Conservation (phyloP, 2,888 invertebrate genomes). For the Dasysyrphus tricinctus region DNA sequence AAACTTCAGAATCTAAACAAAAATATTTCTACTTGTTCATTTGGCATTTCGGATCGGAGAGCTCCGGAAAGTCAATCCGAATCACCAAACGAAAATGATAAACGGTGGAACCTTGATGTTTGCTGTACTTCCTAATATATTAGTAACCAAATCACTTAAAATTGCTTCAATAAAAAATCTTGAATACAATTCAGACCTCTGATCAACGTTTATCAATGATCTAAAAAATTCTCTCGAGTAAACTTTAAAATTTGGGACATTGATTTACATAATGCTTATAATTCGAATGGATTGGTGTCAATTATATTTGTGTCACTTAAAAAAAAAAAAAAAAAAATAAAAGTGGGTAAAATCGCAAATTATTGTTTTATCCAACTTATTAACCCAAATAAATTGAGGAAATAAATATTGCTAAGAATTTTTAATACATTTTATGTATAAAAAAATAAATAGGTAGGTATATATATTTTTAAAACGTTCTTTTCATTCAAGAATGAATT, state of each 20-base stretch:
- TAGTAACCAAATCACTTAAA: too few species aligned
- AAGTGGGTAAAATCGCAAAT: background rate
- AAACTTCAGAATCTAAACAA: too few species aligned
- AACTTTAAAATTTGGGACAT: background rate
- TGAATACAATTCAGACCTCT: background rate
- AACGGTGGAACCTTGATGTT: too few species aligned
- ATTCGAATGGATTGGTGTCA: slow-evolving; percentile 29
- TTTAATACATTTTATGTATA: background rate
- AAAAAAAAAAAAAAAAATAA: background rate
- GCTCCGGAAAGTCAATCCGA: too few species aligned
- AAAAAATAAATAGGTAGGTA: too few species aligned
- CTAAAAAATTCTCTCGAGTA: background rate
- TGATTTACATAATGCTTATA: slow-evolving; percentile 10
- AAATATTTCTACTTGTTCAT: too few species aligned
- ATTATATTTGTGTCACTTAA: background rate
- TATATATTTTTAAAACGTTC: too few species aligned
- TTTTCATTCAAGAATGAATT: background rate
- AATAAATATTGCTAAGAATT: background rate
- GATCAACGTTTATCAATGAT: background rate
- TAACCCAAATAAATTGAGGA: background rate
- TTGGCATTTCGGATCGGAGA: too few species aligned
- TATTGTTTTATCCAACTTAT: background rate
- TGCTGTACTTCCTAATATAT: too few species aligned
- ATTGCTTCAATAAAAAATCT: too few species aligned
- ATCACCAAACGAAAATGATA: too few species aligned